phyloP scores from a whole-genome alignment of 2,888 invertebrate species.

The Rhaphigaster nebulosa region DNA sequence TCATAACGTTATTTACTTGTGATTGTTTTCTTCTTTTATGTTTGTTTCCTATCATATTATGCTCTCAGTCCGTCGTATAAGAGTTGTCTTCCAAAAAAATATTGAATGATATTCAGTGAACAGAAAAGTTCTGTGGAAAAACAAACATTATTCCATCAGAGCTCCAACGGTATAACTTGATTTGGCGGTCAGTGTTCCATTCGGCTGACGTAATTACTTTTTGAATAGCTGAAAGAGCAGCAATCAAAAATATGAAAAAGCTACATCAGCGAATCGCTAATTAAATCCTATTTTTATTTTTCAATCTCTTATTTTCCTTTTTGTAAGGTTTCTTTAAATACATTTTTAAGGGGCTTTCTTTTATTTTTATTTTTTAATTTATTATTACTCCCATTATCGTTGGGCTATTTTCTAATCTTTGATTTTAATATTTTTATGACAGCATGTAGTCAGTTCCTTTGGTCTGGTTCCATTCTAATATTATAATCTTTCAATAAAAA shows the following conservation, averaged over 20 bases:
- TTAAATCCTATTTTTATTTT: background rate
- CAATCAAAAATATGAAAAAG: slow-evolving; percentile 11
- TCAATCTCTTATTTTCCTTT: background rate
- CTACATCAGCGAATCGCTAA: background rate
- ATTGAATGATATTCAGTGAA: background rate
- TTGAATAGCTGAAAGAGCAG: slow-evolving; percentile 1
- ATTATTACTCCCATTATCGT: no score
- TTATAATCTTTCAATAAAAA: no score
- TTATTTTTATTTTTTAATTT: no score
- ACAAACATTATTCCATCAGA: background rate
- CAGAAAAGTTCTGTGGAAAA: background rate
- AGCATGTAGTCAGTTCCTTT: no score
- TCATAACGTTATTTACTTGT: no score
- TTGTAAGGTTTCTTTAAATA: background rate
- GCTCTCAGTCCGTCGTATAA: background rate
- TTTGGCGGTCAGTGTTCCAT: background rate
- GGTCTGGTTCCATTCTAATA: no score
- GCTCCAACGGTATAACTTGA: background rate
- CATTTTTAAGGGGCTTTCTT: no score
- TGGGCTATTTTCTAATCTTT: no score
- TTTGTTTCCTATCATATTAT: no score
- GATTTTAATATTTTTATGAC: no score
- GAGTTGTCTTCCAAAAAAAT: background rate
- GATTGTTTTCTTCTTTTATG: no score
- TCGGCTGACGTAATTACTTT: slow-evolving; percentile 31